Percentiles rank a stretch among this genome's conserved stretches.
Conservation (phyloP, 2,797 vertebrate genomes). For the Gallinago solitaria region DNA sequence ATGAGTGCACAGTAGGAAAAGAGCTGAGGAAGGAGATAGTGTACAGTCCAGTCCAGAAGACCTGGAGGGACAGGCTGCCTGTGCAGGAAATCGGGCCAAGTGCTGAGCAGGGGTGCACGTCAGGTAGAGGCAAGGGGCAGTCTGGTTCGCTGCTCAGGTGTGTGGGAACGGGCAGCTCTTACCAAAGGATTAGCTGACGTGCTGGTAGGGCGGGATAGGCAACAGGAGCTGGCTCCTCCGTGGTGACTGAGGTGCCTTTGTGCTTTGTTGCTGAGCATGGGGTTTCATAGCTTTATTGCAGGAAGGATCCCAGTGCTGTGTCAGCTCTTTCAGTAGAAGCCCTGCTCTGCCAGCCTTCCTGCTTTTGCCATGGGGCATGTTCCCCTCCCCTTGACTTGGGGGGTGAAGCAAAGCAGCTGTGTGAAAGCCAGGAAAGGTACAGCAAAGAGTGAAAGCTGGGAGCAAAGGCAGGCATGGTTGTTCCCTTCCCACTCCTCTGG, state of each 20-base stretch:
- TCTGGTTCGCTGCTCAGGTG: not conserved
- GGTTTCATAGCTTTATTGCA: conserved; percentile 66
- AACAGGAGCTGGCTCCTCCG: conserved; percentile 40
- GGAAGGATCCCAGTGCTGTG: conserved; percentile 57
- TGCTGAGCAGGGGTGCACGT: not conserved
- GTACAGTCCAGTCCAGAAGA: not conserved
- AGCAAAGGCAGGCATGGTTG: not conserved
- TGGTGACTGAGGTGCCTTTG: conserved; percentile 70
- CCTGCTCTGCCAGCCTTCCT: conserved; percentile 46
- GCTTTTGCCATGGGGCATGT: conserved; percentile 37
- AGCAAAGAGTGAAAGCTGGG: not conserved
- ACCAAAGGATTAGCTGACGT: conserved; percentile 16
- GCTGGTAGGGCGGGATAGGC: conserved; percentile 27
- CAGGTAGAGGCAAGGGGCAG: not conserved
- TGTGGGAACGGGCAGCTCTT: conserved; percentile 58
- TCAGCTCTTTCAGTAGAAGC: conserved; percentile 69
- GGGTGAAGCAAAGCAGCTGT: conserved; percentile 15
- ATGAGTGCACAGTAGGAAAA: not conserved
- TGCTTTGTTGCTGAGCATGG: conserved; percentile 77
- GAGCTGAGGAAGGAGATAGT: not conserved
- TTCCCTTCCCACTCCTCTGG: not conserved
- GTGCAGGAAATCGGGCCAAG: not conserved
- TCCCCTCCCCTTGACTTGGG: conserved; percentile 43
- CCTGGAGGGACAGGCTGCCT: not conserved
- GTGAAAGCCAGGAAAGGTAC: not conserved